Evolutionary conservation across 2,113 vertebrate genomes (phyloP).

Genomic region (Phaethon lepturus): DNA sequence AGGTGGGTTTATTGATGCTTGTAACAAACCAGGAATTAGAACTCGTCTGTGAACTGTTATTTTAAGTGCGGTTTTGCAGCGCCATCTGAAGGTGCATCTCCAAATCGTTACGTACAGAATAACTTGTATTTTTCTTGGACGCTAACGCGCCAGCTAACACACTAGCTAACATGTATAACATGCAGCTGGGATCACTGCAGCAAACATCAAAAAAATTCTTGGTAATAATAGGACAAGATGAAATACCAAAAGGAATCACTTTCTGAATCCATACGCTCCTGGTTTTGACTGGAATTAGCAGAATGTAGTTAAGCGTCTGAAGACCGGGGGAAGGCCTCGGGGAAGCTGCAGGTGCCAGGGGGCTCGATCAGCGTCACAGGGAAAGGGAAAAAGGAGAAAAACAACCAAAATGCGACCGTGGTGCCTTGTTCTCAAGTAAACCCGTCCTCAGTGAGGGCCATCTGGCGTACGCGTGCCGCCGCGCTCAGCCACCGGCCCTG

Average conservation of each 20-base stretch:
- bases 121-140: background rate
- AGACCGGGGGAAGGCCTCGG: background rate
- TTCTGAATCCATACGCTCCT: background rate
- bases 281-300: background rate
- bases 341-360: background rate
- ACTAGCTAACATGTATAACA: background rate
- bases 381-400: background rate
- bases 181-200: background rate
- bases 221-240: background rate
- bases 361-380: slow-evolving; percentile 31
- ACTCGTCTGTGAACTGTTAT: too few species aligned
- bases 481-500: too few species aligned
- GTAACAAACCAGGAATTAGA: background rate
- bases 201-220: background rate
- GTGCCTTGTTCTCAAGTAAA: background rate
- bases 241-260: background rate
- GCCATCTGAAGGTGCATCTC: background rate
- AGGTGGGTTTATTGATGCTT: background rate
- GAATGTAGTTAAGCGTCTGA: background rate
- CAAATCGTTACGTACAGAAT: background rate
- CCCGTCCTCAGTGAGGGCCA: background rate
- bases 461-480: accelerated
- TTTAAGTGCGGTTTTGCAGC: background rate
- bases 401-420: accelerated
- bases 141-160: background rate